Evolutionary conservation across 2,888 invertebrate species (phyloP).

Genomic region (Caenorhabditis parvicauda): DNA sequence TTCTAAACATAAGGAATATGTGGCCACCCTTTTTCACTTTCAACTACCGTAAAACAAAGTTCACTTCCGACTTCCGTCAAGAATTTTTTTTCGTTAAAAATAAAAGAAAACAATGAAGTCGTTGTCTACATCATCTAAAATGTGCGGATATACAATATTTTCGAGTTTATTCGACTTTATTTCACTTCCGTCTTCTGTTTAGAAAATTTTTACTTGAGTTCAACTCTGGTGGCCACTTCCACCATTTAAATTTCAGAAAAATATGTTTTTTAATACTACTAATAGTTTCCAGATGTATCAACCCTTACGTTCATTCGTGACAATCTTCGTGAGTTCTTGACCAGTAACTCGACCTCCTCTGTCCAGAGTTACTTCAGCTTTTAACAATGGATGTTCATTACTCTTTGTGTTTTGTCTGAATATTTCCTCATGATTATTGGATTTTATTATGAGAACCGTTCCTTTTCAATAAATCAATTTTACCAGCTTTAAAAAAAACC

Average conservation of each 20-base stretch:
- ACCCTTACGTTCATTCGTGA: too few species aligned
- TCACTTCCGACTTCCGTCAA: too few species aligned
- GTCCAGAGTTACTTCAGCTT: constrained; percentile 24
- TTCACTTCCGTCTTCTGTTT: background rate
- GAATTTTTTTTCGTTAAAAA: too few species aligned
- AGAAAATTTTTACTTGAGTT: background rate
- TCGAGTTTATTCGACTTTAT: too few species aligned
- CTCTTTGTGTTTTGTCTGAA: constrained; percentile 16
- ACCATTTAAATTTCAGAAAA: constrained; percentile 9
- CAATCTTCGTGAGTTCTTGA: too few species aligned
- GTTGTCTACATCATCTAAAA: too few species aligned
- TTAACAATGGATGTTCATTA: constrained; percentile 24
- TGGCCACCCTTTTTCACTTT: too few species aligned
- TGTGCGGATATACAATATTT: too few species aligned
- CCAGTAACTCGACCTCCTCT: constrained; percentile 36
- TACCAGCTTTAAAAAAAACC: background rate
- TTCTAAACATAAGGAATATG: too few species aligned
- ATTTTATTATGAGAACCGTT: background rate
- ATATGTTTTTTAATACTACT: constrained; percentile 11
- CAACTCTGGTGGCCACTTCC: background rate
- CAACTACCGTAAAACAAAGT: too few species aligned
- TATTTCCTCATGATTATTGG: background rate
- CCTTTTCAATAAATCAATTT: background rate
- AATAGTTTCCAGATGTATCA: too few species aligned
- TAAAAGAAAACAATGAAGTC: too few species aligned